A percentile compares a stretch with the other conserved stretches of the same genome.
Conservation (phyloP, 1,140 invertebrate species). For the Thrips palmi region DNA sequence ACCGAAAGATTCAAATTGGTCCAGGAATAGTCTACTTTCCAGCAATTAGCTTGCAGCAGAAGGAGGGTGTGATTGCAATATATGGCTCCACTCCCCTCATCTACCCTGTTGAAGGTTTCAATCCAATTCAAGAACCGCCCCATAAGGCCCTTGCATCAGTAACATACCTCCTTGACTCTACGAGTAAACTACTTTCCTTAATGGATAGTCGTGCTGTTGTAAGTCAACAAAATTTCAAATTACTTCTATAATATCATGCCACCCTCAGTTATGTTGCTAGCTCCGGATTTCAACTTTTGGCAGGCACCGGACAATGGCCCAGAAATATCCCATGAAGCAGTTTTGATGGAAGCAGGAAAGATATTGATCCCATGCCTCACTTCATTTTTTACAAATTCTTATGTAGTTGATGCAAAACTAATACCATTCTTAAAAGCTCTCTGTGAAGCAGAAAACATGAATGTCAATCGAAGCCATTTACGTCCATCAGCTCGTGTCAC, state of each 20-base stretch:
- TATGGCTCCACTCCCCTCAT: constrained; percentile 53
- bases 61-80: constrained; percentile 58
- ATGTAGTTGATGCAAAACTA: constrained; percentile 33
- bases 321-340: constrained; percentile 23
- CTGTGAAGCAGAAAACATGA: constrained; percentile 6
- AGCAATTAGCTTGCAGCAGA: constrained; percentile 52
- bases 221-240: constrained; percentile 1
- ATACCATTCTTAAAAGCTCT: constrained; percentile 28
- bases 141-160: too few species aligned
- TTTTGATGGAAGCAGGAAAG: constrained; percentile 27
- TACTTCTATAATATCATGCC: neutral
- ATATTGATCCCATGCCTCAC: constrained; percentile 34
- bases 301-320: constrained; percentile 8
- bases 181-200: too few species aligned
- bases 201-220: neutral
- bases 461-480: constrained; percentile 5
- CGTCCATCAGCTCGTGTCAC: neutral
- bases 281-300: neutral
- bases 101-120: constrained; percentile 49
- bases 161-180: too few species aligned
- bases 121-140: constrained; percentile 43
- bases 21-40: constrained; percentile 58
- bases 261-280: neutral
- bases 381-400: constrained; percentile 30
- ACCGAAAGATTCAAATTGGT: constrained; percentile 46